Evolutionary conservation across 2,888 invertebrate genomes (phyloP), one percentile per base, ranked within the genome.

Genomic region (Amphipyra berbera): DNA sequence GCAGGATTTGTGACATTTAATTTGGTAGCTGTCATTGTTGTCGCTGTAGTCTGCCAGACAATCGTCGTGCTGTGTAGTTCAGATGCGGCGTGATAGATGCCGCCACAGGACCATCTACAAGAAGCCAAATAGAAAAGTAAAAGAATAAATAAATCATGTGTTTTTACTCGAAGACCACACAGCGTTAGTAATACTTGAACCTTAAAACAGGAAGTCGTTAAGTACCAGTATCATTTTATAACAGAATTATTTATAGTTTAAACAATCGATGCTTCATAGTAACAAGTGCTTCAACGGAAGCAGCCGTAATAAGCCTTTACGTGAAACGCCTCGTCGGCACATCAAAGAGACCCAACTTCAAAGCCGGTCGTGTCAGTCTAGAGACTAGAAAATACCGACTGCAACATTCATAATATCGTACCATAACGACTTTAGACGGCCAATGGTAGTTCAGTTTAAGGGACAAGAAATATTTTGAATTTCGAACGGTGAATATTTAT

Each of bases 311-410:
- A 63, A 77, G 55, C 49, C 60, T 52, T 48, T 49, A 42, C 58
- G 57, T 56, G 15, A 40, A 61, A 42, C 62, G 61, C 54, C 49
- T 40, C 44, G 42, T 13, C 72, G 78, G 72, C 50, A 67, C 58
- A 41, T 78, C 79, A 77, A 78, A 76, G 70, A 35, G 50, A 30
- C 48, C 33, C 42, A 35, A 70, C 61, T 54, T 73, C 62, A 73
- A 61, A 73, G 64, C 41, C 49, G 67, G 44, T 47, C 50, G 14
- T 21, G 30, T 13, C 49, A 27, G 27, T 30, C 59, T 50, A n/a
- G 47, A 41, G 2, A n/a, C 40, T 54, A 62, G 73, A 41, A 30
- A 13, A 42, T 40, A 35, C 9, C 13, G 44, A n/a, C 4, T 46
- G 13, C 27, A 52, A 10, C 35, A 21, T 21, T 21, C 21, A 21